Percentiles rank a stretch among this genome's conserved stretches.
Conservation (phyloP, 2,113 vertebrate species). For the Boleophthalmus pectinirostris region DNA sequence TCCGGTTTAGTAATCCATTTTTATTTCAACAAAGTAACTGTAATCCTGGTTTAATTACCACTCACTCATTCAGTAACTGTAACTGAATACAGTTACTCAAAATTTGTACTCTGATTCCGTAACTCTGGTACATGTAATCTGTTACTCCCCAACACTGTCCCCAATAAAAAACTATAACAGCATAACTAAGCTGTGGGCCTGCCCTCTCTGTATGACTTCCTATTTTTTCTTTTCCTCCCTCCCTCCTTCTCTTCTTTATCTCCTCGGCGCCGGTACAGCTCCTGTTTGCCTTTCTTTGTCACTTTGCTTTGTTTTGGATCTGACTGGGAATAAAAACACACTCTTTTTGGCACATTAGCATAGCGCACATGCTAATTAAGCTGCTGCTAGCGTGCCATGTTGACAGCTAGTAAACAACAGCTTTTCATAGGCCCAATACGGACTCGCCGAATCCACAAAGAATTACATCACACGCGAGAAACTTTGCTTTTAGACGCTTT, state of each 20-base stretch:
- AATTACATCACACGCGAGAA: slow-evolving; percentile 12
- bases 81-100: too few species aligned
- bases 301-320: slow-evolving; percentile 40
- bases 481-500: slow-evolving; percentile 9
- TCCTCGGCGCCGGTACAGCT: slow-evolving; percentile 20
- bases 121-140: too few species aligned
- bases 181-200: background rate
- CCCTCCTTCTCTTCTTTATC: slow-evolving; percentile 1
- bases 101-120: too few species aligned
- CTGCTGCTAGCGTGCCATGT: slow-evolving; percentile 39
- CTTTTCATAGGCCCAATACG: slow-evolving; percentile 22
- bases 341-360: slow-evolving; percentile 35
- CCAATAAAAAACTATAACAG: too few species aligned
- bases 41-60: too few species aligned
- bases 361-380: slow-evolving; percentile 54
- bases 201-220: background rate
- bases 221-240: slow-evolving; percentile 38
- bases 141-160: too few species aligned
- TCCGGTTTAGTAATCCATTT: too few species aligned
- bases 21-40: too few species aligned
- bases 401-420: slow-evolving; percentile 44
- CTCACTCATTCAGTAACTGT: too few species aligned
- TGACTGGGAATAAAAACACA: slow-evolving; percentile 37
- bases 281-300: slow-evolving; percentile 24
- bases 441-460: background rate